A percentile compares a stretch with the other conserved stretches of the same genome.
Conservation (phyloP, 2,113 vertebrate genomes). For the Entomyzon cyanotis region DNA sequence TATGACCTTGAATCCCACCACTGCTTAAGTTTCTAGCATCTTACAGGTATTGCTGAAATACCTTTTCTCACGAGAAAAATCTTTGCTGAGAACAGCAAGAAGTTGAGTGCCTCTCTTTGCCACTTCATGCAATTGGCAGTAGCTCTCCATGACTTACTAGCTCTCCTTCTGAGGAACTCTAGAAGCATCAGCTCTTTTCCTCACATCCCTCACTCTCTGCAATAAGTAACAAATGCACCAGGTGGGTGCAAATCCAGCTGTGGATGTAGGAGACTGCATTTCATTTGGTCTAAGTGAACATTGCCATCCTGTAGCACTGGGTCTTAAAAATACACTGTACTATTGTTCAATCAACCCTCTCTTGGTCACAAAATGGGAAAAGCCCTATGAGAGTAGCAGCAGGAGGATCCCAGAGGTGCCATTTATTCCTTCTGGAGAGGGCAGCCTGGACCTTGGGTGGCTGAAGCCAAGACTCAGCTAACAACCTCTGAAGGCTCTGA, state of each 20-base stretch:
- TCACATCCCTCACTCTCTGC: background rate
- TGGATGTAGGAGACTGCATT: background rate
- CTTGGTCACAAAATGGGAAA: background rate
- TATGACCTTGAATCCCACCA: background rate
- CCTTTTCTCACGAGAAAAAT: background rate
- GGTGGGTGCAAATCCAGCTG: background rate
- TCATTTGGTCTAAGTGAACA: background rate
- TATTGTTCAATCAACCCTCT: background rate
- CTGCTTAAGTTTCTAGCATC: background rate
- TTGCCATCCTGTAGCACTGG: background rate
- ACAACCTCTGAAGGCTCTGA: fast-evolving
- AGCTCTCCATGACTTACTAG: background rate
- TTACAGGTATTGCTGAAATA: background rate
- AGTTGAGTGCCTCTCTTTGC: background rate
- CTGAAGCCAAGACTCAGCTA: background rate
- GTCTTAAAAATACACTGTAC: background rate
- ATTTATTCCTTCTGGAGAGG: background rate
- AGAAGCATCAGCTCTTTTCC: background rate
- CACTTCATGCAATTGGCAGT: background rate
- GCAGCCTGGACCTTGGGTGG: background rate
- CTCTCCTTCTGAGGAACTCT: background rate
- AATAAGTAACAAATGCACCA: background rate
- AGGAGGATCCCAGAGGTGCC: background rate
- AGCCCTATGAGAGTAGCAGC: background rate
- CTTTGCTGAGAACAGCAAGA: background rate